Base-by-base conservation (phyloP, 2,888 invertebrate species). In the Netelia virgata region DNA sequence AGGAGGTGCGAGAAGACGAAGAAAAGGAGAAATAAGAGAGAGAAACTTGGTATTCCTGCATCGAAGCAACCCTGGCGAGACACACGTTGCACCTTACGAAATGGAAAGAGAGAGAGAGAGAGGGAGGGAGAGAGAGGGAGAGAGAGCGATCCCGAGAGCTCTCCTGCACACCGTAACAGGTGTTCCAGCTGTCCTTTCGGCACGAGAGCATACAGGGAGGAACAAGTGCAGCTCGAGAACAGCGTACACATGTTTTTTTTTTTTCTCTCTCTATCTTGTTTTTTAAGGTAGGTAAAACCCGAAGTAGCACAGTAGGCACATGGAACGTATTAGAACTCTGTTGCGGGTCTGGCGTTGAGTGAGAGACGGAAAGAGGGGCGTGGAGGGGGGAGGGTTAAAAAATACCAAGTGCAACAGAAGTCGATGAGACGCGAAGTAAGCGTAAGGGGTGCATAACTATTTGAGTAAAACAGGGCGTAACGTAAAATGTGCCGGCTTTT, bases 371-470 rank as follows among this genome's bases (percentile, higher is more conserved):
- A 73, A 73, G 47, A 55, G 55, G 16, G 57, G 16, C 47, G 0
- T 11, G 61, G 43, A 1, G 18, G 61, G 14, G 64, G 23, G 9
- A 47, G 36, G 55, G 14, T 50, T 18, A 50, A 64, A 55, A n/a
- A 47, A 47, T 78, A 23, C 50, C 50, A 28, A 9, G 14, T 47
- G 57, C 72, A 16, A 72, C 55, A 59, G 82, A 72, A 76, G 72
- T 72, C 78, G 43, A 79, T 75, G 75, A 72, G 70, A 72, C 41
- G 63, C 59, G 57, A 64, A 70, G 50, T 50, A 78, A 61, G 59
- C 5, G 85, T 74, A 82, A 90, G 88, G 92, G 92, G 92, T 92
- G 92, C 91, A 91, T 92, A 91, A 91, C 91, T 91, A 91, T 91
- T 90, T 88, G 87, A 87, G 86, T 86, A 86, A 87, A 88, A 85